Evolutionary conservation across 1,140 invertebrate genomes (phyloP), one percentile per base, ranked within the genome.

Genomic region (Ptiloglossa arizonensis): DNA sequence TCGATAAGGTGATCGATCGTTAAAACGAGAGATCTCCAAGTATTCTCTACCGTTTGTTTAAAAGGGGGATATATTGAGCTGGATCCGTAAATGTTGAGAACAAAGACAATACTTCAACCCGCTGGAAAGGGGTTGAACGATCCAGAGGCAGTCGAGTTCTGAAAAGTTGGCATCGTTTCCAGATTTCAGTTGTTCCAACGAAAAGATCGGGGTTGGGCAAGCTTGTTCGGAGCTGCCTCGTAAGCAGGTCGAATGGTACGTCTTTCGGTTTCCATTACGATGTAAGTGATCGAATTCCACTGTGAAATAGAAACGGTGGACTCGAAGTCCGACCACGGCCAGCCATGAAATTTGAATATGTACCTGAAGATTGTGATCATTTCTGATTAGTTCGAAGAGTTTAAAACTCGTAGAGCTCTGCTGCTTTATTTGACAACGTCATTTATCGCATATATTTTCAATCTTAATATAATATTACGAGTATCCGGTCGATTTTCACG

Each of bases 81-180:
- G 19, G 17, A 24, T 60, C 19, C 32, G 32, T 13, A 11, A 59
- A 59, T 60, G 6, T 9, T 15, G 0, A 9, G 48, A 15, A 60
- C n/a, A 46, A 27, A 29, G 5, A 5, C 2, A 41, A 19, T 22
- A 15, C 32, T 54, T 68, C 17, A 38, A 54, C n/a, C 6, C 38
- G 5, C 24, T 13, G 35, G 15, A 24, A 44, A 9, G 11, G 9
- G 66, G 8, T 13, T 9, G 44, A 62, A 9, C 17, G 6, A 1
- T 11, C 19, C 6, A 19, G 24, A 8, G 22, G 17, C n/a, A 9
- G 27, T 69, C 41, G 46, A 83, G 64, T 59, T 71, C 15, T 66
- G 60, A 80, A 88, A 89, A 91, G 85, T 90, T 92, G 87, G 89
- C 89, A 89, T 88, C 80, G 89, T 70, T 81, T 88, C 78, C 80